Evolutionary conservation across 2,113 vertebrate genomes (phyloP).

Genomic region (Tupaia chinensis): DNA sequence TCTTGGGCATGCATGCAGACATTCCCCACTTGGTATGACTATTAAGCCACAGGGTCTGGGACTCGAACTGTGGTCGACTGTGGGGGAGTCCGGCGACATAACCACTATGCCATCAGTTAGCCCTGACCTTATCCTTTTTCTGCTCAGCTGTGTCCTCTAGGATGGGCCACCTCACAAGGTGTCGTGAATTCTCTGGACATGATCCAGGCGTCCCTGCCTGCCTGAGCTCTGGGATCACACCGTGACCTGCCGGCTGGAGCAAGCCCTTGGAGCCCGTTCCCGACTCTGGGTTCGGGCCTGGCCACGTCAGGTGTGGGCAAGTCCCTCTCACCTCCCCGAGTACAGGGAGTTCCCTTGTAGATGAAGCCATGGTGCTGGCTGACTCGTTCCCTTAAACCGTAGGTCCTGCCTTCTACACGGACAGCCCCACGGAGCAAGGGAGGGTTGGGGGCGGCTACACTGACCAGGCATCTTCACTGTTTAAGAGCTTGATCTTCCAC

Average conservation of each 20-base stretch:
- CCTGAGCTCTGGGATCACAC: neutral
- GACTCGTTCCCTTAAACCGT: neutral
- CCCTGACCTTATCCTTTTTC: neutral
- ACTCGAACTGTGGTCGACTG: too few relatives aligned
- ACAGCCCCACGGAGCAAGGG: too few relatives aligned
- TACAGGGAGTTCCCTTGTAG: neutral
- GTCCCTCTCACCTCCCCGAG: neutral
- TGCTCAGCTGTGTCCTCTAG: neutral
- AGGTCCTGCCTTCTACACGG: neutral
- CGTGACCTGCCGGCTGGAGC: neutral
- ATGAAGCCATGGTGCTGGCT: neutral
- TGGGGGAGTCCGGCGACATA: too few relatives aligned
- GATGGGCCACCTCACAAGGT: neutral
- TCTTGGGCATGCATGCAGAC: too few relatives aligned
- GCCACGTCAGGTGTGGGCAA: too few relatives aligned
- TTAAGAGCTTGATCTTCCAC: neutral
- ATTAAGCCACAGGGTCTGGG: too few relatives aligned
- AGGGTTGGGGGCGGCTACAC: accelerated
- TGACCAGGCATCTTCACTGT: accelerated
- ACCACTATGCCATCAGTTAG: too few relatives aligned
- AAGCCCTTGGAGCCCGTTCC: neutral
- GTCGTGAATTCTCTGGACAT: neutral
- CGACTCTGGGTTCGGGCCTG: neutral
- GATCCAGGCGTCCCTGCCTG: accelerated
- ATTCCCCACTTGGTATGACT: too few relatives aligned